Evolutionary conservation across 2,797 vertebrate species (phyloP).

Genomic region (Thripadectes ignobilis): DNA sequence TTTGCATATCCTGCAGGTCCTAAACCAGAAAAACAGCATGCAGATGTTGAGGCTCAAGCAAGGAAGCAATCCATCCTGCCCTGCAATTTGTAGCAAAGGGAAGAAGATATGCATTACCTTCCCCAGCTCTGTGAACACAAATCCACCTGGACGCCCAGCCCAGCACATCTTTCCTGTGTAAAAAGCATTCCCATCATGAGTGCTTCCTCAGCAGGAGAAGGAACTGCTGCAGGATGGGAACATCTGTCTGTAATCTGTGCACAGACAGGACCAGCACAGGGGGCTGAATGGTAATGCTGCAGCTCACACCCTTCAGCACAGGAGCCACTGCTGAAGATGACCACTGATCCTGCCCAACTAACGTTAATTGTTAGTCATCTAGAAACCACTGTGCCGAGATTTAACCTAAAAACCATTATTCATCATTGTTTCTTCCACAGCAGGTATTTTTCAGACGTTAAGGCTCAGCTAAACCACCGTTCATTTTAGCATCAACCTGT

Average conservation of each 20-base stretch:
- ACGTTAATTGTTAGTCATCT: not conserved
- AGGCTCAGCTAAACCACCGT: not conserved
- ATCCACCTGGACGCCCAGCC: accelerated
- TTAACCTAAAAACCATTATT: not conserved
- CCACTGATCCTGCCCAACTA: not conserved
- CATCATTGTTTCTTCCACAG: not conserved
- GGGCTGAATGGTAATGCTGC: not conserved
- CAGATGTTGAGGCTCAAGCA: not conserved
- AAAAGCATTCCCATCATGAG: not conserved
- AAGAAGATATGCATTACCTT: not conserved
- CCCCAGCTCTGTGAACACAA: not conserved
- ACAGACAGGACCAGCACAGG: accelerated
- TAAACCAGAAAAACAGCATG: not conserved
- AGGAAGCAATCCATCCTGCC: not conserved
- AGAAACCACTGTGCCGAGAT: not conserved
- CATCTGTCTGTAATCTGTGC: not conserved
- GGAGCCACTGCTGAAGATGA: not conserved
- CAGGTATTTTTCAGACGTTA: not conserved
- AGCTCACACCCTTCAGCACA: not conserved
- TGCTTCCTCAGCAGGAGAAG: not conserved
- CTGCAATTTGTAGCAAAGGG: not conserved
- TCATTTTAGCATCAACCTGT: not conserved
- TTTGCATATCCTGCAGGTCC: not conserved
- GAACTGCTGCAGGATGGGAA: not conserved
- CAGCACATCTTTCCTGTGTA: not conserved